Base-by-base conservation (phyloP, 2,888 invertebrate genomes). In the Gandaritis pyraliata region DNA sequence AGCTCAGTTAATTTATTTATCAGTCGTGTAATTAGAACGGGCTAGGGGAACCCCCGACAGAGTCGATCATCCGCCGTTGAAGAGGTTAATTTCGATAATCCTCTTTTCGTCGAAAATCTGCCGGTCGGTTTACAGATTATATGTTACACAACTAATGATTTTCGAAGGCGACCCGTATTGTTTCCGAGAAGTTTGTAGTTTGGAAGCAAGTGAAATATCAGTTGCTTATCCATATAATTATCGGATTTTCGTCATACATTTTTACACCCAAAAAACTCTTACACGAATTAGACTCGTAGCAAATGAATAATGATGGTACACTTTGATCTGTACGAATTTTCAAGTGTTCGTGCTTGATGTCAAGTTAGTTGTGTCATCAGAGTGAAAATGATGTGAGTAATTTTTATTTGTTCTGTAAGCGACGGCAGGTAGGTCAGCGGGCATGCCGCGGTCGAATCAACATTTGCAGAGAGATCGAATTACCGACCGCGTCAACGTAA, bases 61-160 rank as follows among this genome's bases (percentile, higher is more conserved):
- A 85, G 83, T 81, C 86, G 82, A 86, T 89, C 85, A 86, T 87
- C 86, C 85, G 75, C 76, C 75, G 80, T 69, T 84, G 86, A 86
- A 85, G 87, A 88, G 87, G 89, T 87, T 88, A 88, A 90, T 89
- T 86, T 88, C 80, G 81, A 85, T 89, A 89, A 90, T 87, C 88
- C 85, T 78, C 85, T 89, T 88, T 84, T 74, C 76, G 75, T 61
- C 65, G 64, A 65, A 68, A 66, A 65, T 68, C 66, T 64, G 64
- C 55, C 62, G 57, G 58, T 54, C 64, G 46, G 46, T 53, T 58
- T 58, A 61, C 61, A 55, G 59, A 56, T 64, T 59, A 52, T 51
- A 49, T 41, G 58, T 68, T 70, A 67, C 66, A 62, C 47, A 51
- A 61, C 57, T 70, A 65, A 71, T 69, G 61, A 68, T 63, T 67